phyloP scores from a whole-genome alignment of 92 coral and sea anemone species.

The Blastomussa wellsi region DNA sequence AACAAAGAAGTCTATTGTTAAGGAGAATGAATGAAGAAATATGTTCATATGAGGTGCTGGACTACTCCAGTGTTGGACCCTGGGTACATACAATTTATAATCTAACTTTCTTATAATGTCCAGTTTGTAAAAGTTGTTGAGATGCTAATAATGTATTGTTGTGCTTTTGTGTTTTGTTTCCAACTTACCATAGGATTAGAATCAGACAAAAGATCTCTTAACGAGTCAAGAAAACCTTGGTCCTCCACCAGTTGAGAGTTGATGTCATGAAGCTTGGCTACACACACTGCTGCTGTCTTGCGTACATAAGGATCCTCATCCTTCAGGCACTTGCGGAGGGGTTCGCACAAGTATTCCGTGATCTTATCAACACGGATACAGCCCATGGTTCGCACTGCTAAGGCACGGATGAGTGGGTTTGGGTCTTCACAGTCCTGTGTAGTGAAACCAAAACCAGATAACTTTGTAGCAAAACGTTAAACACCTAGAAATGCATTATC shows the following conservation, averaged over 20 bases:
- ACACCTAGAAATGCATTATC: neutral
- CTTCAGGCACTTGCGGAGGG: slow-evolving; percentile 94
- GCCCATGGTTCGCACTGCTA: slow-evolving; percentile 99
- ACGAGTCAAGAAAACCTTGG: slow-evolving; percentile 93
- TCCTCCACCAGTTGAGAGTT: slow-evolving; percentile 96
- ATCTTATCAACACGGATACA: slow-evolving; percentile 99
- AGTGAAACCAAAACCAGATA: neutral
- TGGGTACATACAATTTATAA: too few relatives aligned
- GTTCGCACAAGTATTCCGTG: slow-evolving; percentile 98
- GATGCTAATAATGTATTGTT: too few relatives aligned
- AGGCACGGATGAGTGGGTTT: slow-evolving; percentile 95
- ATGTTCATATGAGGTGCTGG: too few relatives aligned
- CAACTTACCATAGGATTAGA: slow-evolving; percentile 93
- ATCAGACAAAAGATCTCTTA: slow-evolving; percentile 93
- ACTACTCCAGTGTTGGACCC: too few relatives aligned
- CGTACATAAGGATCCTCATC: slow-evolving; percentile 99
- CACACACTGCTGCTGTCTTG: slow-evolving; percentile 99
- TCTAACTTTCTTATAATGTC: too few relatives aligned
- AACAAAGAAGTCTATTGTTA: too few relatives aligned
- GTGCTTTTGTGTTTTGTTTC: too few relatives aligned
- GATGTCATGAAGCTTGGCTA: slow-evolving; percentile 98
- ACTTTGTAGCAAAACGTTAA: neutral
- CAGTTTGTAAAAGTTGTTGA: too few relatives aligned
- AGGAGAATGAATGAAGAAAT: too few relatives aligned
- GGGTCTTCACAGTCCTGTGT: slow-evolving; percentile 98